Base-by-base conservation (phyloP, 1,140 invertebrate genomes). In the Helicoverpa armigera region DNA sequence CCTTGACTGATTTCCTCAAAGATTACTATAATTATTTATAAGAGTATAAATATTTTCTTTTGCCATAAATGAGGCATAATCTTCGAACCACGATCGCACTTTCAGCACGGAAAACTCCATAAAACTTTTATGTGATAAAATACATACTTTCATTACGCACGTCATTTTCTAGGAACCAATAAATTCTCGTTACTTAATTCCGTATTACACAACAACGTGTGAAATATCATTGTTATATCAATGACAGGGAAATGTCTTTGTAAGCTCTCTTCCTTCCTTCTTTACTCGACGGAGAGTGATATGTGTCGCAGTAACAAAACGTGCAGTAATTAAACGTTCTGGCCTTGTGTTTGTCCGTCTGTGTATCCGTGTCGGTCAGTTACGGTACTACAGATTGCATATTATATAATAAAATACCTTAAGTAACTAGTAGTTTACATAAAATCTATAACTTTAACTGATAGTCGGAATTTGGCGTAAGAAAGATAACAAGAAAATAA, bases 311-410 rank as follows among this genome's bases (percentile, higher is more conserved):
- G 35, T 69, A 50, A 50, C n/a, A 50, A 10, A 13, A 48, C 16
- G 31, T 50, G 35, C 2, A 50, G 23, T 50, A 48, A 67, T 3
- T 67, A 48, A 18, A 48, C 63, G 16, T 9, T 3, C 2, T 16
- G 43, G 43, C 65, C 65, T 69, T 69, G 43, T 48, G 63, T 48
- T 11, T 50, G 65, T 69, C 65, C 65, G 43, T 69, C 43, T 69
- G 43, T 50, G 43, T 69, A 69, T 69, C 65, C 65, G 65, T 69
- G 65, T 69, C 29, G 13, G 60, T 63, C 2, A 31, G 12, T 63
- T 13, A n/a, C 4, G 3, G 60, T 63, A 63, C 35, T 63, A 63
- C 14, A 13, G 13, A 14, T 63, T 63, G 29, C 29, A 23, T 2
- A 63, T 35, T 63, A 31, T 29, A 31, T 31, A 31, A 31, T 63